Percentiles rank a stretch among this genome's conserved stretches.
phyloP scores from a whole-genome alignment of 2,797 vertebrate genomes.

The Molossus molossus region DNA sequence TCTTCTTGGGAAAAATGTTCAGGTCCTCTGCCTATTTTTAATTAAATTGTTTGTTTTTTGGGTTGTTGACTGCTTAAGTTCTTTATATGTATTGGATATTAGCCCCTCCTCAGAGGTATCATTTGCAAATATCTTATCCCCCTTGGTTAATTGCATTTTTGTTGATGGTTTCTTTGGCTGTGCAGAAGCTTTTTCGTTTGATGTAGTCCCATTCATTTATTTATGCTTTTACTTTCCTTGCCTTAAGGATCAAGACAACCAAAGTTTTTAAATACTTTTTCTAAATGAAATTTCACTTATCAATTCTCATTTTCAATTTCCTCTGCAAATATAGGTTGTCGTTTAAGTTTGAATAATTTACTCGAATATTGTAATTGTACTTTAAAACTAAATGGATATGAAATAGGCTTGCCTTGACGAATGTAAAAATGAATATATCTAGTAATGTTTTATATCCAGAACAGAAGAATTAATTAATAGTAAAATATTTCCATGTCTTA shows the following conservation, averaged over 20 bases:
- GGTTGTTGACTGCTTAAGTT: not conserved
- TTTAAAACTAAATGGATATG: constrained; percentile 77
- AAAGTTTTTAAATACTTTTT: constrained; percentile 43
- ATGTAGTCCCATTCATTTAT: not conserved
- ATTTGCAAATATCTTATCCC: not conserved
- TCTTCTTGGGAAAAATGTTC: not conserved
- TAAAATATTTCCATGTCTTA: constrained; percentile 70
- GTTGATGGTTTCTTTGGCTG: not conserved
- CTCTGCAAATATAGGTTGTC: constrained; percentile 67
- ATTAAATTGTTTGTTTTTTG: not conserved
- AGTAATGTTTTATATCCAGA: constrained; percentile 73
- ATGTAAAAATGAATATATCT: constrained; percentile 76
- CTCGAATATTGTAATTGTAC: constrained; percentile 84
- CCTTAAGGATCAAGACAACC: not conserved
- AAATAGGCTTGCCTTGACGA: constrained; percentile 80
- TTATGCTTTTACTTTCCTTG: not conserved
- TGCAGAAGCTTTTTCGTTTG: not conserved
- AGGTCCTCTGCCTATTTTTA: not conserved
- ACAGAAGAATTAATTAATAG: constrained; percentile 78
- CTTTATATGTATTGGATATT: not conserved
- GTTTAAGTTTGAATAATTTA: constrained; percentile 80
- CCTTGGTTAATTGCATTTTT: not conserved
- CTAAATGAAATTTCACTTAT: constrained; percentile 81
- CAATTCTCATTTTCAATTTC: constrained; percentile 77
- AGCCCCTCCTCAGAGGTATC: not conserved